Evolutionary conservation across 2,888 invertebrate species (phyloP).

Genomic region (Ceraclea dissimilis): DNA sequence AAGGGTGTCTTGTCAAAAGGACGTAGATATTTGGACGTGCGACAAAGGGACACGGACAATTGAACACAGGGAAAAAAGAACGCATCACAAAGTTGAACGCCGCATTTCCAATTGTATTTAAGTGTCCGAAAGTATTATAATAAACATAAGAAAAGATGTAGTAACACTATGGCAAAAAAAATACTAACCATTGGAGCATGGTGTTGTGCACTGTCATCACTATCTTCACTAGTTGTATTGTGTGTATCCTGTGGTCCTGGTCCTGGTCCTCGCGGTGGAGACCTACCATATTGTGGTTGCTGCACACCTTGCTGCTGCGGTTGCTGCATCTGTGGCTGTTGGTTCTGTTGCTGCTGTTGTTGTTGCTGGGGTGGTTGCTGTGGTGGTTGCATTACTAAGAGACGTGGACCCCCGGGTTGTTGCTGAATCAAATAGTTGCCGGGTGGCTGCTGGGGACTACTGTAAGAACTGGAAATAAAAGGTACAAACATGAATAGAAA

Average conservation of each 20-base stretch:
- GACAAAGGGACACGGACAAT: no score
- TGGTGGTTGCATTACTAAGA: conserved; percentile 49
- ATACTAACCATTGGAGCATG: conserved; percentile 42
- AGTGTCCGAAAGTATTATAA: no score
- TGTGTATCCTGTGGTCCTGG: conserved; percentile 46
- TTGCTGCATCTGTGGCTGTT: conserved; percentile 27
- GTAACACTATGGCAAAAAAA: no score
- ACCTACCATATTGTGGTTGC: conserved; percentile 29
- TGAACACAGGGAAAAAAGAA: no score
- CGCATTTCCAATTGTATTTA: no score
- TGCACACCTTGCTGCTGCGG: conserved; percentile 25
- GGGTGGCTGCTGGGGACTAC: conserved; percentile 39
- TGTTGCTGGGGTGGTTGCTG: conserved; percentile 35
- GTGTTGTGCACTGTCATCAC: conserved; percentile 75
- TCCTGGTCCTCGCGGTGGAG: conserved; percentile 31
- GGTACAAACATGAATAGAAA: not conserved
- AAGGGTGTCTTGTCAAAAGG: no score
- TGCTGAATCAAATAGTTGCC: conserved; percentile 55
- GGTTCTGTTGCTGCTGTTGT: conserved; percentile 31
- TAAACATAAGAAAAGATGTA: no score
- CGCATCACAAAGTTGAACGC: no score
- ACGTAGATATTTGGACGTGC: no score
- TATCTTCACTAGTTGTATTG: conserved; percentile 75
- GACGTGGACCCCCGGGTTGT: conserved; percentile 47
- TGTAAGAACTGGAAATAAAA: conserved; percentile 35